Evolutionary conservation across 2,888 invertebrate genomes (phyloP).

Genomic region (Linnaemya tessellans): DNA sequence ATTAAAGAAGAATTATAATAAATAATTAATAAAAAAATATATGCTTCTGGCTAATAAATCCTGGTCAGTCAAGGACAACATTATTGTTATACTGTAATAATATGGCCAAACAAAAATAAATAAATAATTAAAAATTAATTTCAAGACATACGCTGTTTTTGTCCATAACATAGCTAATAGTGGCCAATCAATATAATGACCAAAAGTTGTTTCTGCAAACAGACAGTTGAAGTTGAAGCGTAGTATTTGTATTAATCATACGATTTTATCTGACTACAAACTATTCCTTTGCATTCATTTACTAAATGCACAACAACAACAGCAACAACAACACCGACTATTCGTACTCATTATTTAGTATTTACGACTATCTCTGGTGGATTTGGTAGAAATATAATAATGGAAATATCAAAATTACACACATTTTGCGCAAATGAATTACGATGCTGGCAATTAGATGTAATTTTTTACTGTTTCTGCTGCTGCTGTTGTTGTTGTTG

Average conservation of each 20-base stretch:
- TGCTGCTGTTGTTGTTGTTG: too few relatives aligned
- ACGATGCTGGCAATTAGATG: constrained; percentile 57
- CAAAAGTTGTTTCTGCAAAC: constrained; percentile 36
- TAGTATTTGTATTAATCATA: constrained; percentile 47
- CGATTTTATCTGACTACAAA: constrained; percentile 38
- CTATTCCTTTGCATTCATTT: constrained; percentile 11
- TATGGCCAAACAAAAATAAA: too few relatives aligned
- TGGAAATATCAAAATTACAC: constrained; percentile 61
- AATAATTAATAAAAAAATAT: too few relatives aligned
- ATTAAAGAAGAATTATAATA: too few relatives aligned
- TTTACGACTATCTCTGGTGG: neutral
- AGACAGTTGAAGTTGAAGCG: constrained; percentile 18
- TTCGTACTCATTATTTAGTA: constrained; percentile 1
- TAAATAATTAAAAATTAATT: too few relatives aligned
- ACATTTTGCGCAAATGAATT: constrained; percentile 55
- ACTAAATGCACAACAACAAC: constrained; percentile 22
- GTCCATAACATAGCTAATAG: constrained; percentile 31
- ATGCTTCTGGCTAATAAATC: too few relatives aligned
- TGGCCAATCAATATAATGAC: constrained; percentile 70
- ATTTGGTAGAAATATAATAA: constrained; percentile 15
- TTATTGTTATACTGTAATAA: too few relatives aligned
- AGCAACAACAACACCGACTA: neutral
- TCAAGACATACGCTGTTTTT: neutral
- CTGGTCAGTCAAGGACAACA: too few relatives aligned
- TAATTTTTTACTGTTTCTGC: constrained; percentile 13